A percentile compares a stretch with the other conserved stretches of the same genome.
Evolutionary conservation across 2,113 vertebrate species (phyloP).

Genomic region (Aptenodytes forsteri): DNA sequence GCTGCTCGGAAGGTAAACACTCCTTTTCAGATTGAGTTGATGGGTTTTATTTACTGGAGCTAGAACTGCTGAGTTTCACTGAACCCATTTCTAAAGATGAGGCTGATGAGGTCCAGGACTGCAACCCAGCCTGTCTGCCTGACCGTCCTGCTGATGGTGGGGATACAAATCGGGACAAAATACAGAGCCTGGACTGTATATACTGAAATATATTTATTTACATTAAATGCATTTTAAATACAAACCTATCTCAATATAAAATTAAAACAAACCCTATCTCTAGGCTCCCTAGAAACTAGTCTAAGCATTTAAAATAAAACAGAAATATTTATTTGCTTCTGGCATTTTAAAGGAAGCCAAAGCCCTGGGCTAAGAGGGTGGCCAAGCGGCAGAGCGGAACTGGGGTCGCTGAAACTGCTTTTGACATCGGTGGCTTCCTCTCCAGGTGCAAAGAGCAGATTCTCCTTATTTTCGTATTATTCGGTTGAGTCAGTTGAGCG

Average conservation of each 20-base stretch:
- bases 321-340: background rate
- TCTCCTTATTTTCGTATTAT: background rate
- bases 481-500: background rate
- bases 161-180: background rate
- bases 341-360: background rate
- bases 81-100: background rate
- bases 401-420: background rate
- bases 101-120: background rate
- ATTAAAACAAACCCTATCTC: background rate
- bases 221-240: background rate
- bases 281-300: background rate
- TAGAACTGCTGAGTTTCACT: background rate
- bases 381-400: background rate
- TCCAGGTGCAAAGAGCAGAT: background rate
- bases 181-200: background rate
- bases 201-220: background rate
- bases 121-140: background rate
- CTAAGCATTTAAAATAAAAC: background rate
- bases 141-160: background rate
- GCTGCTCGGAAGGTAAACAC: background rate
- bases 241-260: background rate
- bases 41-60: background rate
- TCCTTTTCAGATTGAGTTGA: background rate
- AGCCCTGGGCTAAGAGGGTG: background rate
- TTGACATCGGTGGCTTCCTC: background rate